Evolutionary conservation across 2,888 invertebrate species (phyloP).

Genomic region (Tholera decimalis): DNA sequence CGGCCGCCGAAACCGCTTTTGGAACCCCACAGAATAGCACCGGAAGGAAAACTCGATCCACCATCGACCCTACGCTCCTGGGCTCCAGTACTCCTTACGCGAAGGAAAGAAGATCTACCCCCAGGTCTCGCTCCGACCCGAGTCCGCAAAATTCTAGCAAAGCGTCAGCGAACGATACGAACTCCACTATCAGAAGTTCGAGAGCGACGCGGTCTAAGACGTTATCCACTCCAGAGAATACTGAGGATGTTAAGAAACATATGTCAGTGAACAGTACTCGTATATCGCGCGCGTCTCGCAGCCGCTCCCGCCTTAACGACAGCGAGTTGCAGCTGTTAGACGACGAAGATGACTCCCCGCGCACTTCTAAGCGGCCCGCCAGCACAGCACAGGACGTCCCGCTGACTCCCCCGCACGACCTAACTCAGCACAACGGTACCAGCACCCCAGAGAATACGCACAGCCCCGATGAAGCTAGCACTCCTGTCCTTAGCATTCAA

Average conservation of each 20-base stretch:
- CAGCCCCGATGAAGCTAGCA: conserved; percentile 77
- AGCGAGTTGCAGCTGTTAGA: conserved; percentile 73
- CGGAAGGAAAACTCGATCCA: conserved; percentile 71
- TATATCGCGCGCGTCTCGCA: conserved; percentile 73
- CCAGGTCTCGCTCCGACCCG: conserved; percentile 60
- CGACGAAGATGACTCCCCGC: conserved; percentile 71
- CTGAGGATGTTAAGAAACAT: conserved; percentile 70
- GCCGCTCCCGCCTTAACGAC: conserved; percentile 78
- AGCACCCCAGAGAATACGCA: conserved; percentile 78
- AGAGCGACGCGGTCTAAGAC: conserved; percentile 70
- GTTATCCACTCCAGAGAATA: conserved; percentile 71
- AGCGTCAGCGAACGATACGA: conserved; percentile 38
- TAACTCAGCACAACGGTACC: conserved; percentile 63
- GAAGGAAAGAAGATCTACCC: conserved; percentile 43
- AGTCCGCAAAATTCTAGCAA: conserved; percentile 49
- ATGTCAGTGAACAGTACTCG: conserved; percentile 73
- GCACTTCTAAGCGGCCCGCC: conserved; percentile 66
- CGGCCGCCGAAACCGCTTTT: conserved; percentile 65
- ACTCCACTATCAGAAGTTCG: conserved; percentile 48
- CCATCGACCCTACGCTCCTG: conserved; percentile 65
- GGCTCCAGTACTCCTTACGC: conserved; percentile 80
- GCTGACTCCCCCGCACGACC: conserved; percentile 20
- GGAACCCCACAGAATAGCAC: conserved; percentile 70
- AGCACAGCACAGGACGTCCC: conserved; percentile 1
- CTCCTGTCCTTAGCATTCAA: conserved; percentile 83